A percentile compares a stretch with the other conserved stretches of the same genome.
Conservation (phyloP, 64 coral and sea anemone genomes). For the Porites lutea region DNA sequence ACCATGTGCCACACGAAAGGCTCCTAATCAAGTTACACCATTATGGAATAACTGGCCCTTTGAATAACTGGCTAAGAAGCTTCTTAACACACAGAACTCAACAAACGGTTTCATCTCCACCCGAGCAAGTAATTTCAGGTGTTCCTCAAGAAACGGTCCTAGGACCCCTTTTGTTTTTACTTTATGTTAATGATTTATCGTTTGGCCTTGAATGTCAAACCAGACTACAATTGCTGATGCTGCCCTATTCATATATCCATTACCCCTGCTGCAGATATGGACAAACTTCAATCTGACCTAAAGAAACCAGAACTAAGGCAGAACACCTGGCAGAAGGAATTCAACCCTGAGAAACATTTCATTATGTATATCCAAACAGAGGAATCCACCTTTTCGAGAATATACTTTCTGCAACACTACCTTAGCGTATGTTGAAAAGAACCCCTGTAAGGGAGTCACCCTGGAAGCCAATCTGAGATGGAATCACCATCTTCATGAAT, state of each 20-base stretch:
- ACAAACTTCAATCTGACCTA: too few species aligned
- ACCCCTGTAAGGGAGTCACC: background rate
- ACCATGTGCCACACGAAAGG: too few species aligned
- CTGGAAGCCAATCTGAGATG: background rate
- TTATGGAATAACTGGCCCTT: background rate
- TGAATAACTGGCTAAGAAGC: background rate
- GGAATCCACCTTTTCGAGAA: too few species aligned
- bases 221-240: background rate
- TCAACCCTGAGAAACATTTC: too few species aligned
- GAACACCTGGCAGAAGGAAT: too few species aligned
- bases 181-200: background rate
- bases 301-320: too few species aligned
- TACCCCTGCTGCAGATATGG: too few species aligned
- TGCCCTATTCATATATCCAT: background rate
- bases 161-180: too few species aligned
- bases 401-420: background rate
- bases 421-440: background rate
- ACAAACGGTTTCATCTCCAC: background rate
- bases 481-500: background rate
- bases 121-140: background rate
- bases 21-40: background rate
- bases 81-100: background rate
- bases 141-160: background rate
- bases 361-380: too few species aligned
- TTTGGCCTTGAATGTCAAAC: background rate